Conservation (phyloP, 2,888 invertebrate species). For the Crepidodera aurea region DNA sequence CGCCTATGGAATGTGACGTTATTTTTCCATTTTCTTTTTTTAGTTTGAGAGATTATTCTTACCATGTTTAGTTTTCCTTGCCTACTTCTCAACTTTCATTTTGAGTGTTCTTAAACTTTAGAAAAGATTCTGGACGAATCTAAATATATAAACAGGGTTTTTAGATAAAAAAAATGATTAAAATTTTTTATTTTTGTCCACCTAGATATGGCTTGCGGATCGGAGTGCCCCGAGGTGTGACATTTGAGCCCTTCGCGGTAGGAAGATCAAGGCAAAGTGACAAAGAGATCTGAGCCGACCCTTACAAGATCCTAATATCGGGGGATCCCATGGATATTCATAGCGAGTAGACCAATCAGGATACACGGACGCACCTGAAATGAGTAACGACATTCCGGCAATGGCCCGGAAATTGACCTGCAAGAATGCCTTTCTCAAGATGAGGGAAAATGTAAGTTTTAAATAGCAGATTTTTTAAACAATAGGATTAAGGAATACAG, state of each 20-base stretch:
- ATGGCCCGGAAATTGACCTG: slow-evolving; percentile 33
- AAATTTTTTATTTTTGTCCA: background rate
- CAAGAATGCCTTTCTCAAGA: slow-evolving; percentile 37
- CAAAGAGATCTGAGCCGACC: slow-evolving; percentile 33
- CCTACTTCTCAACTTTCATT: too few species aligned
- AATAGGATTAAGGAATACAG: too few species aligned
- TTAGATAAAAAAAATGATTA: too few species aligned
- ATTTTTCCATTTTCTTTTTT: too few species aligned
- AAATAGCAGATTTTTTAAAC: too few species aligned
- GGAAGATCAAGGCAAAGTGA: slow-evolving; percentile 48
- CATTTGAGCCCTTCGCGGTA: slow-evolving; percentile 43
- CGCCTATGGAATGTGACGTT: too few species aligned
- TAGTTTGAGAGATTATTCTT: too few species aligned
- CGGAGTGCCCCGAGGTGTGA: background rate
- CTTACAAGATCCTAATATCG: slow-evolving; percentile 47
- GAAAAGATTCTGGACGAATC: too few species aligned
- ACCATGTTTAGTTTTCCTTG: too few species aligned
- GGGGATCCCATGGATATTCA: slow-evolving; percentile 52
- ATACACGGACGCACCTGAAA: slow-evolving; percentile 17
- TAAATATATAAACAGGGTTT: too few species aligned
- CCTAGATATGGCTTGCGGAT: background rate
- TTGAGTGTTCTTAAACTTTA: too few species aligned
- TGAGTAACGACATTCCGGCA: slow-evolving; percentile 34
- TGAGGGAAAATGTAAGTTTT: slow-evolving; percentile 18
- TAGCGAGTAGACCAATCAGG: slow-evolving; percentile 31